Evolutionary conservation across 2,113 vertebrate genomes (phyloP).

Genomic region (Neotoma lepida): DNA sequence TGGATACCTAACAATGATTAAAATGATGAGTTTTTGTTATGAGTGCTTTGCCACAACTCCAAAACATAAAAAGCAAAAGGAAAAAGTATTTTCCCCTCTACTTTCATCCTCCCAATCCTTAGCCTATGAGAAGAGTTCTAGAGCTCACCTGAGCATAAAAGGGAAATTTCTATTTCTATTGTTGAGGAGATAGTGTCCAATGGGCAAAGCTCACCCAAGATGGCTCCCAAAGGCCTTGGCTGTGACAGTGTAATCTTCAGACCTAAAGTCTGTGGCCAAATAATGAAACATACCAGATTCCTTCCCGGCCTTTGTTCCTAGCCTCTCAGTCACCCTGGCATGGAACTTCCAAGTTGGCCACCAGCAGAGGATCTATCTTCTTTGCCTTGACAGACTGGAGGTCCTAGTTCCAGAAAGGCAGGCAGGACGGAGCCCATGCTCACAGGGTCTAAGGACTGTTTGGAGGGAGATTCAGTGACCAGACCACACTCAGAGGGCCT

Average conservation of each 20-base stretch:
- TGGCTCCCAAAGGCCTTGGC: neutral
- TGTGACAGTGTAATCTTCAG: neutral
- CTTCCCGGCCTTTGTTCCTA: neutral
- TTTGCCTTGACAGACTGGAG: neutral
- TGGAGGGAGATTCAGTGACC: neutral
- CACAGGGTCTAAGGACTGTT: neutral
- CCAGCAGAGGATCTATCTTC: neutral
- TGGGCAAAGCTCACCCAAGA: neutral
- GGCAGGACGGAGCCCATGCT: neutral
- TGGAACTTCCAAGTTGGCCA: neutral
- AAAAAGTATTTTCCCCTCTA: neutral
- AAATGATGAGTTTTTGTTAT: neutral
- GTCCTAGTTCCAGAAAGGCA: neutral
- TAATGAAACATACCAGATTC: neutral
- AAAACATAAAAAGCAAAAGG: neutral
- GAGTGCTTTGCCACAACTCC: neutral
- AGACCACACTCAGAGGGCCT: neutral
- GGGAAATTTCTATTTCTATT: neutral
- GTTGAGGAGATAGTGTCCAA: neutral
- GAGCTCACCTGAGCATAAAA: neutral
- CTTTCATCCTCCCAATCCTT: neutral
- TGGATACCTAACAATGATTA: too few species aligned
- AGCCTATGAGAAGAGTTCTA: neutral
- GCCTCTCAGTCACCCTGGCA: neutral
- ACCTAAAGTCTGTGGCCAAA: neutral